These are phyloP conservation scores for Eristalinus sepulchralis DNA, from an alignment of 2,888 invertebrate genomes.

Conservation along the genomic window DNA sequence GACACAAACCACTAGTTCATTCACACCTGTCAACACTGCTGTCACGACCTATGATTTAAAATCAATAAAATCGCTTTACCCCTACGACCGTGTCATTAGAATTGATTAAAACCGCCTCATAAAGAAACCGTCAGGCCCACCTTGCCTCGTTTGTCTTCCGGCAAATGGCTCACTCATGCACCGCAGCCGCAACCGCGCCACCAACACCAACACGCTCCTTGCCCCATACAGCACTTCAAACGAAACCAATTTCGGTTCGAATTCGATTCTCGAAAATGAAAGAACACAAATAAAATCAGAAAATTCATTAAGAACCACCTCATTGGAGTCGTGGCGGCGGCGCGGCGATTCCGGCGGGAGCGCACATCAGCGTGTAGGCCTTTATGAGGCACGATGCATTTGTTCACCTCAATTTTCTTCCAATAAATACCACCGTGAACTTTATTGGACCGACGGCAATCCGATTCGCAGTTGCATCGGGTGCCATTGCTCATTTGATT, in stretches of 20 bases:
- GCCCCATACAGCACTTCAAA: neutral
- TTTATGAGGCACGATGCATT: slow-evolving; percentile 62
- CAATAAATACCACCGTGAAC: slow-evolving; percentile 64
- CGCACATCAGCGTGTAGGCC: slow-evolving; percentile 43
- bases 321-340: slow-evolving; percentile 11
- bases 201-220: too few relatives aligned
- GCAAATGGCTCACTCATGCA: neutral
- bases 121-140: neutral
- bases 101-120: neutral
- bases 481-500: slow-evolving; percentile 64
- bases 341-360: neutral
- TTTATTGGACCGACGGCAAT: slow-evolving; percentile 62
- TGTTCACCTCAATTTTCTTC: slow-evolving; percentile 64
- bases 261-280: slow-evolving; percentile 15
- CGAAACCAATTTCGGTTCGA: slow-evolving; percentile 6
- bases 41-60: neutral
- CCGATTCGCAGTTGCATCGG: slow-evolving; percentile 49
- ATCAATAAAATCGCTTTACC: neutral
- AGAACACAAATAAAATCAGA: neutral
- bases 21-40: neutral
- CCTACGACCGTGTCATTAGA: neutral
- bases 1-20: neutral
- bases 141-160: neutral
- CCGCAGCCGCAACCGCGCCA: neutral
- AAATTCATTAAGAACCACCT: slow-evolving; percentile 45